Base-by-base conservation (phyloP, 2,888 invertebrate species). In the Agonopterix alstromeriana region DNA sequence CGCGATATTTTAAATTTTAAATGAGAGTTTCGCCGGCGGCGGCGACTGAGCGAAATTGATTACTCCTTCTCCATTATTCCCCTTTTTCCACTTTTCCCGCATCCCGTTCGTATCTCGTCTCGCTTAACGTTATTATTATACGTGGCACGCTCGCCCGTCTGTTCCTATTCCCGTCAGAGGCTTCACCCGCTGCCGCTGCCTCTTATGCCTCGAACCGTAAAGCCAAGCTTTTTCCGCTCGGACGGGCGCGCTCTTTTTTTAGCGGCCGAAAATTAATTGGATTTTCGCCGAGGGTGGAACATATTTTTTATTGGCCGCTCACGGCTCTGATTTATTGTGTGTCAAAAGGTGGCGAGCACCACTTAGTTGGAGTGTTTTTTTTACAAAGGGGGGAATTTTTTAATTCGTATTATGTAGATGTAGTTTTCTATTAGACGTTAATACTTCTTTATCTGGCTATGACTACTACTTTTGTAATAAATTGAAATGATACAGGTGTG, bases 261-360 rank as follows among this genome's bases (percentile, higher is more conserved):
- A 78, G 77, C 79, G 74, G 76, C 78, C 84, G 84, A 85, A 87
- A 88, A 87, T 88, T 88, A 88, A 88, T 88, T 88, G 87, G 86
- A 86, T 87, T 86, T 87, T 84, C 85, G 81, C 82, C 78, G 87
- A 84, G 87, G 87, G 86, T 84, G 82, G 79, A 86, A 85, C 86
- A 86, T 84, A 86, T 87, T 86, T 86, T 87, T 86, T 87, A 86
- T 86, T 85, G 82, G 83, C 82, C 84, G 82, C 82, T 84, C 84
- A 78, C 77, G 75, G 78, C 77, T 77, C 77, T 87, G 87, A 88
- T 88, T 87, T 87, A 88, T 87, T 81, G 84, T 84, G 81, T 85
- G 85, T 87, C 86, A 86, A 82, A 85, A 85, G 86, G 86, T 86
- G 86, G 86, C 81, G 86, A 85, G 78, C 82, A 83, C 82, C 86